Evolutionary conservation across 2,797 vertebrate species (phyloP).

Genomic region (Chromobotia macracanthus): DNA sequence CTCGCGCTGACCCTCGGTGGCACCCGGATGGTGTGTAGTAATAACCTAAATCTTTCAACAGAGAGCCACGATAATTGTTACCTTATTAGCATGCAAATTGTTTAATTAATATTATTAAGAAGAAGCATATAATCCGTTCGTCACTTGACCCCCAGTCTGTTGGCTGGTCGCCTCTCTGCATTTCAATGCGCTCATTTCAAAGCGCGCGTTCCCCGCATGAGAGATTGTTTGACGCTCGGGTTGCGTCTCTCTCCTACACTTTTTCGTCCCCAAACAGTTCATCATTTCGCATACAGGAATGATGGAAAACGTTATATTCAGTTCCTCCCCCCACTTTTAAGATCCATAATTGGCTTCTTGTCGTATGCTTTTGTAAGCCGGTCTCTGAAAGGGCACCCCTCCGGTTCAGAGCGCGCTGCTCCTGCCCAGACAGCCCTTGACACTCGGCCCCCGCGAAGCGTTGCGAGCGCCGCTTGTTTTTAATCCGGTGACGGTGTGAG

Average conservation of each 20-base stretch:
- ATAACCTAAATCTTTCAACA: slow-evolving; percentile 99
- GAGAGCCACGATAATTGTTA: slow-evolving; percentile 99
- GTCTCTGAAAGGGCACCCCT: slow-evolving; percentile 80
- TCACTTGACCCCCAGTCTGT: slow-evolving; percentile 95
- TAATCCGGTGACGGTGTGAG: slow-evolving; percentile 90
- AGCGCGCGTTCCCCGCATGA: slow-evolving; percentile 78
- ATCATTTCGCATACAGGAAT: slow-evolving; percentile 75
- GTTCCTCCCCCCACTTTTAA: slow-evolving; percentile 89
- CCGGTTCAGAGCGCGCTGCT: slow-evolving; percentile 79
- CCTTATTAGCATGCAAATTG: slow-evolving; percentile 99
- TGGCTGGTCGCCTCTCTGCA: slow-evolving; percentile 88
- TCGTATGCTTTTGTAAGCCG: slow-evolving; percentile 81
- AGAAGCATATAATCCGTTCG: slow-evolving; percentile 99
- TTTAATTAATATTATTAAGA: slow-evolving; percentile 99
- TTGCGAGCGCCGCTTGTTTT: slow-evolving; percentile 79
- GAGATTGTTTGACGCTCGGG: slow-evolving; percentile 81
- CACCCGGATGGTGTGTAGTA: slow-evolving; percentile 98
- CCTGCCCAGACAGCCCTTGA: slow-evolving; percentile 87
- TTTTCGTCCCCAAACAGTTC: slow-evolving; percentile 64
- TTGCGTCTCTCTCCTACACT: slow-evolving; percentile 78
- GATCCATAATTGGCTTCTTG: slow-evolving; percentile 89
- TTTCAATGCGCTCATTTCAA: slow-evolving; percentile 88
- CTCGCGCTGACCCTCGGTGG: slow-evolving; percentile 85
- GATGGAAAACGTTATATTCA: slow-evolving; percentile 74
- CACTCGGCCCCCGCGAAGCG: slow-evolving; percentile 77